phyloP scores from a whole-genome alignment of 2,888 invertebrate genomes.

The Orchestes rusci region DNA sequence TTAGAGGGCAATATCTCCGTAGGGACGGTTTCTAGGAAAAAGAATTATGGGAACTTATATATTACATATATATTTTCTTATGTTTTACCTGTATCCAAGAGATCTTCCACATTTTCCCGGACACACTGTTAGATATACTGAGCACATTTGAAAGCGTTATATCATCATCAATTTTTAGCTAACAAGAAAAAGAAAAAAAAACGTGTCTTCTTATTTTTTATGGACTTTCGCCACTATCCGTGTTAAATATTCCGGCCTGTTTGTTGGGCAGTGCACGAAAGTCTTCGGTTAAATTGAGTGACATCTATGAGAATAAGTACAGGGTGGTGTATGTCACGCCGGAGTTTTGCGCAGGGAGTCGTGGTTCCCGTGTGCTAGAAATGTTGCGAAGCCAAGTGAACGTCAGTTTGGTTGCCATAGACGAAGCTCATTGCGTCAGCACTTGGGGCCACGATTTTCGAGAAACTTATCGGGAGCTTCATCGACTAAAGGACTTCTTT shows the following conservation, averaged over 20 bases:
- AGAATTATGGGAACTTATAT: no score
- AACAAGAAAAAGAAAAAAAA: no score
- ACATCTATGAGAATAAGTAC: constrained; percentile 43
- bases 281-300: constrained; percentile 38
- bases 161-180: no score
- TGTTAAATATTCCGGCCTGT: constrained; percentile 50
- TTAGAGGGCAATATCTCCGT: no score
- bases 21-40: no score
- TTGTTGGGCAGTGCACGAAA: constrained; percentile 52
- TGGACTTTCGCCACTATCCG: no score
- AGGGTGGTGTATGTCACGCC: constrained; percentile 54
- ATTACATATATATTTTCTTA: no score
- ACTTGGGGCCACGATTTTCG: constrained; percentile 73
- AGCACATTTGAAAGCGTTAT: no score
- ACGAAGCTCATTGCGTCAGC: constrained; percentile 71
- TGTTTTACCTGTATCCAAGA: no score
- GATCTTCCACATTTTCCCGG: no score
- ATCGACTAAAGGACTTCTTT: constrained; percentile 41
- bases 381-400: constrained; percentile 40
- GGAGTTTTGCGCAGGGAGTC: constrained; percentile 47
- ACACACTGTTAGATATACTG: no score
- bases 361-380: constrained; percentile 30
- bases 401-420: constrained; percentile 57
- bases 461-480: constrained; percentile 49
- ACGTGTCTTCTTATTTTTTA: no score